phyloP scores from a whole-genome alignment of 2,888 invertebrate species.

The Eurois occulta region DNA sequence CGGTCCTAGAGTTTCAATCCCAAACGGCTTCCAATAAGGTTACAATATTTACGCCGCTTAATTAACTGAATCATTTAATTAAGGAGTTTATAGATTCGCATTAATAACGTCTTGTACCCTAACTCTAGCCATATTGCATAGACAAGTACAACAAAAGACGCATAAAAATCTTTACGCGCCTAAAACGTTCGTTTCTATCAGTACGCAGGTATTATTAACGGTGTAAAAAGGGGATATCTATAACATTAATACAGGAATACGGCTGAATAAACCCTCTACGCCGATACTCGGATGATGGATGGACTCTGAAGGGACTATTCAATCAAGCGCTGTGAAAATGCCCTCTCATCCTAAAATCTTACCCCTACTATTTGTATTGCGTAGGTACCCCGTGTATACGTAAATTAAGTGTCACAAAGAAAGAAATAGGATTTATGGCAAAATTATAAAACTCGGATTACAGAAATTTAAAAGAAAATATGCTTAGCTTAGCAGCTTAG shows the following conservation, averaged over 20 bases:
- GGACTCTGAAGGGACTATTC: slow-evolving; percentile 69
- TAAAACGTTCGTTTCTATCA: slow-evolving; percentile 26
- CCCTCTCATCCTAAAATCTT: slow-evolving; percentile 59
- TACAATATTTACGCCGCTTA: no score
- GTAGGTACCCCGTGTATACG: background rate
- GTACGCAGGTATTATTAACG: slow-evolving; percentile 45
- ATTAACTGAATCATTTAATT: no score
- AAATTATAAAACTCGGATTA: no score
- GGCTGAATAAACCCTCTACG: slow-evolving; percentile 57
- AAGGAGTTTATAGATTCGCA: no score
- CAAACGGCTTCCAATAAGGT: no score
- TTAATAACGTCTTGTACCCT: no score
- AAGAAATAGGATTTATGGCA: background rate
- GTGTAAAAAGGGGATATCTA: slow-evolving; percentile 23
- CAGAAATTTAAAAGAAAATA: no score
- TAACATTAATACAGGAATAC: slow-evolving; percentile 50
- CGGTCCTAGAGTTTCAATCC: no score
- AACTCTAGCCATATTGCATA: no score
- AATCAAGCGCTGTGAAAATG: slow-evolving; percentile 67
- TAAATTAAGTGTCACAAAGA: background rate
- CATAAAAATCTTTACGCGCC: background rate
- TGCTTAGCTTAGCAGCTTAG: no score
- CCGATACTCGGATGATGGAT: slow-evolving; percentile 72
- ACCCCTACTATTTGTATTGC: slow-evolving; percentile 54
- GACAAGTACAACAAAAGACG: no score